A percentile compares a stretch with the other conserved stretches of the same genome.
These are phyloP conservation scores for pig (Sus scrofa) DNA, from an alignment of 2,113 vertebrate genomes.

Conservation along the genomic window T2T-Sscrofa CM000824.6:48247501-48248000, in stretches of 20 bases:
- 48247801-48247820: neutral
- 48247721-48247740: rapidly evolving
- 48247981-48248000: slow-evolving; percentile 85
- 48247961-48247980: slow-evolving; percentile 77
- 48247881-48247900: neutral
- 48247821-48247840: neutral
- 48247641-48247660: neutral
- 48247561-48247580: neutral
- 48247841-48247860: neutral
- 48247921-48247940: slow-evolving; percentile 85
- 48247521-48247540: neutral
- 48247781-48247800: neutral
- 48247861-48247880: neutral
- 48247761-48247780: rapidly evolving
- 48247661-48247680: neutral
- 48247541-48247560: neutral
- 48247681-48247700: neutral
- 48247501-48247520: neutral
- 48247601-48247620: neutral
- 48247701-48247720: too few species aligned
- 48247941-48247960: slow-evolving; percentile 67
- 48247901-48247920: slow-evolving; percentile 82
- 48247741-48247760: neutral
- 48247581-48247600: neutral
- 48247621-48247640: neutral